Base-by-base conservation (phyloP, 2,113 vertebrate genomes). In the Brachypodius melanocephalos region DNA sequence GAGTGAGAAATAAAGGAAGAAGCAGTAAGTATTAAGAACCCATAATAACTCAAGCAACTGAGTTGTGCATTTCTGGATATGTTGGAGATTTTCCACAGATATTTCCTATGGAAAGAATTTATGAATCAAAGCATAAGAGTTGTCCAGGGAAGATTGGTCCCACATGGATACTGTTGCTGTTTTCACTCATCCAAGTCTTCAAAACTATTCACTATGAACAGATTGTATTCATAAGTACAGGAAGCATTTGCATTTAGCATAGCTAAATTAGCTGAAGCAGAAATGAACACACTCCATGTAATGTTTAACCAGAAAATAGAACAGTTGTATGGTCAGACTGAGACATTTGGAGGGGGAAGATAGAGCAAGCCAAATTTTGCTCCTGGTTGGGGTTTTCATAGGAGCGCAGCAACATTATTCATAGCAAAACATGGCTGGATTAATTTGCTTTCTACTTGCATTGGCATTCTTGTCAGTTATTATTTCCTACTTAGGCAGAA, bases 101-200 rank as follows among this genome's bases (percentile, higher is more conserved):
- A 96, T 57, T 96, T 96, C 95, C 92, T 96, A 94, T 93, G 95
- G 95, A 97, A 97, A 96, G 85, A 96, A 97, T 96, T 96, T 96
- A 86, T 96, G 94, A 97, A 97, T 97, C 85, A 96, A 97, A 94
- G 85, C 88, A 77, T 74, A 63, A 88, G 79, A 84, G 85, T 83
- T 96, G 93, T 95, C 92, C 91, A n/a, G 69, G 79, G 76, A 96
- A 95, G 93, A 97, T 86, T 94, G 93, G 82, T 97, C 93, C 96
- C 96, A 96, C 95, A 97, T 96, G 95, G 94, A 95, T 96, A 94
- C 94, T 96, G 95, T 96, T 95, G 90, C 96, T 97, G 95, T 91
- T 96, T 97, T 96, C 96, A 88, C 82, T 93, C 93, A 84, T 94
- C 95, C 90, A 94, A 36, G 91, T 96, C 93, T 96, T 96, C 72